Evolutionary conservation across 2,888 invertebrate genomes (phyloP).

Genomic region (Eretmocerus hayati): DNA sequence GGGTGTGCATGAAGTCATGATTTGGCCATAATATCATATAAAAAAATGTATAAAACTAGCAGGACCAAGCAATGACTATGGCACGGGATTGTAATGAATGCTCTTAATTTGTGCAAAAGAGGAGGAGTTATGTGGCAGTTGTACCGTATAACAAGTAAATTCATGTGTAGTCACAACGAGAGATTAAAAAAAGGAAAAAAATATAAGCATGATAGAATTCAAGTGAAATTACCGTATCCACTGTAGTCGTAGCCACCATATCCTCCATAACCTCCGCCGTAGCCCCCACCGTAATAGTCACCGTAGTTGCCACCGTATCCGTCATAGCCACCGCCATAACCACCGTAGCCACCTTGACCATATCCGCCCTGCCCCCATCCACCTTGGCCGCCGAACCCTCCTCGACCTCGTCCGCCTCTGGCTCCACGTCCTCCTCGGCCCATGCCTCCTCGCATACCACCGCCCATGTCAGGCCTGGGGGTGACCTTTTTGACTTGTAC

Average conservation of each 20-base stretch:
- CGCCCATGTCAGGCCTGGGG: conserved; percentile 76
- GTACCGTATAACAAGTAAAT: too few species aligned
- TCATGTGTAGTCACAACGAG: too few species aligned
- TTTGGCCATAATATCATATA: too few species aligned
- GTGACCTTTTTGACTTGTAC: conserved; percentile 94
- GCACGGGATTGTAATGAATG: too few species aligned
- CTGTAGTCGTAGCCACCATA: conserved; percentile 76
- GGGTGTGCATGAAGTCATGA: too few species aligned
- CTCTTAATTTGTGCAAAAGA: too few species aligned
- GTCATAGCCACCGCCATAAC: conserved; percentile 64
- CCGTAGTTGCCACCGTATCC: conserved; percentile 74
- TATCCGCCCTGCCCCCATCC: conserved; percentile 56
- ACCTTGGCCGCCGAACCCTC: conserved; percentile 49
- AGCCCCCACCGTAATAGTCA: too few species aligned
- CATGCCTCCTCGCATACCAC: conserved; percentile 58
- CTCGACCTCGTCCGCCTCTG: conserved; percentile 54
- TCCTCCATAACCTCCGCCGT: conserved; percentile 65
- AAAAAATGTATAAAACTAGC: too few species aligned
- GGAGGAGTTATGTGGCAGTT: too few species aligned
- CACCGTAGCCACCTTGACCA: conserved; percentile 54
- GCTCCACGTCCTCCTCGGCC: conserved; percentile 62
- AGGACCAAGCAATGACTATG: too few species aligned
- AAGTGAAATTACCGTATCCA: conserved; percentile 72
- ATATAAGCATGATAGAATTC: too few species aligned
- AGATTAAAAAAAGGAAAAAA: conserved; percentile 16